Evolutionary conservation across 2,888 invertebrate genomes (phyloP), one percentile per base, ranked within the genome.

Genomic region (Lithophane semibrunnea): DNA sequence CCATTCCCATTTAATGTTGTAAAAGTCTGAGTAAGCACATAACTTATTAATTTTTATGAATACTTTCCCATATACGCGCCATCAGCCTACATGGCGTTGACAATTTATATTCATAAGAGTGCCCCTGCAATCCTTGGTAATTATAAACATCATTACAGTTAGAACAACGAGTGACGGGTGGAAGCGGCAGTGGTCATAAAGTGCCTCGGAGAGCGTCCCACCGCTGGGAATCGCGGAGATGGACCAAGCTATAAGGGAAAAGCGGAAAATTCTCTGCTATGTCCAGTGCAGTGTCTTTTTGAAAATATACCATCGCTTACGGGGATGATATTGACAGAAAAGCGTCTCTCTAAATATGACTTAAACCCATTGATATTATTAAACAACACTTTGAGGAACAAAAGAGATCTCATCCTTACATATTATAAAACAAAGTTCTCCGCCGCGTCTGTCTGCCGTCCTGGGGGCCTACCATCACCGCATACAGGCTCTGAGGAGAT

Each of bases 71-170:
- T 68, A 75, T 29, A 69, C n/a, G 13, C 12, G 1, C 69, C 75
- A 67, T 81, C 67, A 74, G n/a, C 24, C 37, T 8, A 56, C 63
- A 56, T 58, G 68, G 66, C 60, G n/a, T 42, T 60, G 54, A 73
- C 82, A 79, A 88, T 88, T 87, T 86, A 87, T 88, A 88, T 88
- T 88, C 89, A 87, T 88, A 87, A 88, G 86, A 79, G 76, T 69
- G 75, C 82, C 86, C 72, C 65, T 75, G 74, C 88, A 88, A 88
- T 88, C 78, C 83, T 72, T 67, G 64, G 84, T 88, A 88, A 88
- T 88, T 88, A 88, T 88, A 88, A 83, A 80, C 79, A 81, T 83
- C 80, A 74, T 87, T 83, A 84, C 82, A 84, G 73, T 79, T 81
- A 73, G 86, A 79, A 76, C 84, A 80, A 68, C 69, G 75, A 79